Evolutionary conservation across 2,797 vertebrate species (phyloP), one percentile per base, ranked within the genome.

Genomic region (Sebastes iracundus): DNA sequence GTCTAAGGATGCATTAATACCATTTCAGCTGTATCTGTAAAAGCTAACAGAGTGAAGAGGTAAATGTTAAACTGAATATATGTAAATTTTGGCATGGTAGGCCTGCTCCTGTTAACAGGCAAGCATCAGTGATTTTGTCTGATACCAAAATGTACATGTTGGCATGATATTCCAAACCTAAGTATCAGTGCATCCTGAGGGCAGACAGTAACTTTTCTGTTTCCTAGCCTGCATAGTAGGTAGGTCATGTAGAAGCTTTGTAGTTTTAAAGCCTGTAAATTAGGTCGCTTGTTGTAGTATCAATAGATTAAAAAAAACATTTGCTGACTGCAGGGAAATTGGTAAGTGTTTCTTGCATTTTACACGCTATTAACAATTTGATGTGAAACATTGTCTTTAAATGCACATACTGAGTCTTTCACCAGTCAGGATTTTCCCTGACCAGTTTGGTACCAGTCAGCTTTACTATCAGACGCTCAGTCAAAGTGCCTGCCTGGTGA

Each of bases 181-280:
- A 18, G 79, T 81, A 75, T 79, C 23, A 61, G 53, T 89, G 84
- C 84, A 88, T 83, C 80, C 72, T 25, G 20, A 77, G 59, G 71
- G 60, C 61, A 38, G 35, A 33, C 7, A 9, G 63, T 42, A 12
- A 14, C 6, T 6, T 61, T 46, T 23, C 18, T 22, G 22, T 72
- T 63, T 73, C 8, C 4, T 46, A 52, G 60, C 49, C 20, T 69
- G 27, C 5, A 7, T 52, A 58, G 58, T 28, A 7, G 58, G 5
- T 58, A 11, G 5, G 3, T 61, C 33, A 28, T 65, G 30, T 61
- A 46, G 74, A 53, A 14, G 70, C 56, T 64, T 75, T 76, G 73
- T 85, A 33, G 72, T 58, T 67, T 53, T 55, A 28, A 68, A 56
- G 23, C 25, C 14, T 61, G 22, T 72, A 13, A 55, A 33, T 28